Conservation (phyloP, 2,888 invertebrate species). For the Aleiodes leptofemur region DNA sequence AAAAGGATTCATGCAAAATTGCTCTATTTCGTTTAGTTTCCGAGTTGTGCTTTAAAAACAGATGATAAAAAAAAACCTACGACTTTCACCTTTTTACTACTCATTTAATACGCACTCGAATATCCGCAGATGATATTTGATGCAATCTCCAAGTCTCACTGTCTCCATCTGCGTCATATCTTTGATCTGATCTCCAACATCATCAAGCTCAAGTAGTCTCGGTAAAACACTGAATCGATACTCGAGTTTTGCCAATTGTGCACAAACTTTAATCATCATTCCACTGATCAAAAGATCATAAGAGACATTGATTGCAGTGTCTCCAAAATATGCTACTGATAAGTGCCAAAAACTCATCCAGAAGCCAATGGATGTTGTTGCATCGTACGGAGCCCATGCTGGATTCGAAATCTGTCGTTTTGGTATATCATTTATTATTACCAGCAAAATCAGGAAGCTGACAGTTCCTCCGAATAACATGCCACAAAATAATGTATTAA, state of each 20-base stretch:
- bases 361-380: background rate
- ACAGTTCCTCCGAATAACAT: background rate
- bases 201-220: background rate
- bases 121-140: conserved; percentile 16
- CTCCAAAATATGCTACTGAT: background rate
- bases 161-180: background rate
- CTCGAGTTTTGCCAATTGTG: background rate
- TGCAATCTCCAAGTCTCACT: background rate
- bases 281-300: background rate
- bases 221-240: background rate
- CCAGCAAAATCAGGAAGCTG: background rate
- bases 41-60: too few species aligned
- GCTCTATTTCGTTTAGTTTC: too few species aligned
- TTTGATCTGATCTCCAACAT: background rate
- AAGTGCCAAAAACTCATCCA: background rate
- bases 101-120: conserved; percentile 31
- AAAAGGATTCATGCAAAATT: too few species aligned
- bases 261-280: conserved; percentile 15
- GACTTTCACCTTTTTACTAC: too few species aligned
- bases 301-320: background rate
- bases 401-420: background rate
- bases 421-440: background rate
- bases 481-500: too few species aligned
- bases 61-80: too few species aligned
- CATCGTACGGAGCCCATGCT: conserved; percentile 1